Evolutionary conservation across 2,797 vertebrate genomes (phyloP), one percentile per base, ranked within the genome.

Genomic region (Graptemys geographica): DNA sequence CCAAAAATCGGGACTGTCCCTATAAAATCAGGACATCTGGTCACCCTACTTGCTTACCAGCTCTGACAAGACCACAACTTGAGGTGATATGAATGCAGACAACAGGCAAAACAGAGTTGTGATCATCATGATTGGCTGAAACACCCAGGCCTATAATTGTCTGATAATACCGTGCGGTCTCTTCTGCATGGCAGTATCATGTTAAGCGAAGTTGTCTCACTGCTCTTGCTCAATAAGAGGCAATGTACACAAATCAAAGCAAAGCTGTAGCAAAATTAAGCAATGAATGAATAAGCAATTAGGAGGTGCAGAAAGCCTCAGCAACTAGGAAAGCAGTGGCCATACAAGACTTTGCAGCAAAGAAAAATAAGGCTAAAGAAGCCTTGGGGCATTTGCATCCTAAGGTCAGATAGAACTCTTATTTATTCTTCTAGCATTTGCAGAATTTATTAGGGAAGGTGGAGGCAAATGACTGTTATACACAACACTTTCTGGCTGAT

Each of bases 11-110:
- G 41, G 41, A 44, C 41, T 6, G 41, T 44, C 41, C 41, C 41
- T 44, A 44, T 44, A 44, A 44, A 44, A 44, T 44, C 5, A 44
- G 41, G 41, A 44, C 41, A 44, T 44, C 41, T 44, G 41, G 41
- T 44, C 41, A 44, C 41, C 41, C 41, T 44, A 44, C 83, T 93
- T 94, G 44, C 82, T 91, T 90, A 88, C 80, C 78, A 94, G 72
- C 86, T 87, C 89, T 93, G 92, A 92, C 83, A 94, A 91, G 89
- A 91, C 93, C 90, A 82, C 93, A 96, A 93, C 47, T 82, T 88
- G 95, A 93, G 65, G 74, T 31, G 53, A 49, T 55, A 11, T 79
- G 33, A 85, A 79, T 93, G 72, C 79, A 83, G 57, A 85, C 82
- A 90, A 83, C 4, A 88, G 90, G n/a, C 81, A 94, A 72, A 94